Base-by-base conservation (phyloP, 2,113 vertebrate genomes). In the Sinocyclocheilus maitianheensis region DNA sequence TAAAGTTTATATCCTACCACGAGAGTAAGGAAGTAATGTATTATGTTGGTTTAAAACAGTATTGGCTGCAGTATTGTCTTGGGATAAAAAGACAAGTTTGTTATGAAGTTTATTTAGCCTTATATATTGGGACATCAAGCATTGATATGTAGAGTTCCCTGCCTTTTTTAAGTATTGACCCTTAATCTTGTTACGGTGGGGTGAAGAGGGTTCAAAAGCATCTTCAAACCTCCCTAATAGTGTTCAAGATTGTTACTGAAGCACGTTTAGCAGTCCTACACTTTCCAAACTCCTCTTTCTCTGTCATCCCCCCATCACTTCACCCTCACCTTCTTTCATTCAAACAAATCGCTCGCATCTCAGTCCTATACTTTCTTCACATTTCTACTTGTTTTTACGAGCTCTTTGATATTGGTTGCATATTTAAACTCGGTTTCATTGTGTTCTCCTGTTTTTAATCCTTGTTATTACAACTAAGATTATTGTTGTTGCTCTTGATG, bases 331-430 rank as follows among this genome's bases (percentile, higher is more conserved):
- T 24, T 62, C 77, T 86, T 62, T 84, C 86, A 67, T 48, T 55
- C 30, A 71, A 26, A 69, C 80, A 34, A 65, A 77, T 40, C 11
- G 20, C 20, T 24, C 12, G 72, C 85, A 77, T 72, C 71, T 76
- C 81, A 88, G 87, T 86, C 48, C 77, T 71, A 51, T 88, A 83
- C 84, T 53, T 84, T 84, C 62, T 85, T 85, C 77, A 89, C 72
- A 62, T 91, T 94, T 92, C 86, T 87, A 81, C 90, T 93, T 88
- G 86, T 92, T 94, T 94, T 91, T 90, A 92, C 85, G 86, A 89
- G 89, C 89, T 87, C 90, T 94, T 91, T 93, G 91, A 94, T 92
- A 94, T 94, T 90, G 90, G 94, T 94, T 93, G 91, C 93, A 88
- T 48, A 48, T 48, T 48, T 48, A 48, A 48, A 48, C 46, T 48